Base-by-base conservation (phyloP, 2,888 invertebrate genomes). In the Leuctra nigra region DNA sequence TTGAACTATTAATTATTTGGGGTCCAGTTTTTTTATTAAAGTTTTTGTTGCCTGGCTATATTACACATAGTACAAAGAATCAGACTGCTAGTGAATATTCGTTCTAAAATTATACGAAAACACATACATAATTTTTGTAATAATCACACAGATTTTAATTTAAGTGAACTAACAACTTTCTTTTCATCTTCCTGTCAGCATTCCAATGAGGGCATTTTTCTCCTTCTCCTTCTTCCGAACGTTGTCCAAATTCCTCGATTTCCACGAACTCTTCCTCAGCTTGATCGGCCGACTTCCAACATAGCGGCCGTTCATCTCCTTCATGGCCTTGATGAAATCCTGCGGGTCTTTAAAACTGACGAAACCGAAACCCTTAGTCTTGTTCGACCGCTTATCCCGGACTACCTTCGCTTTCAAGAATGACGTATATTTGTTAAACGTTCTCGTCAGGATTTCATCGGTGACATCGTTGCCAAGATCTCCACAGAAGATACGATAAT, bases 271-370 rank as follows among this genome's bases (percentile, higher is more conserved):
- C 75, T 99, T 99, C 20, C 98, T 77, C 56, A 99, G 75, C 71
- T 99, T 99, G 61, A 99, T 99, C 0, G 99, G 99, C 36, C 99
- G 81, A 68, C 97, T 98, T 58, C 99, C 99, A 0, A 99, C 99
- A 72, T 99, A 99, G 58, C 96, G 88, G 16, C 98, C 99, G 72
- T 99, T 98, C 92, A 99, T 95, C 77, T 99, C 99, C 69, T 97
- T 91, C 90, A 98, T 98, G 7, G 99, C 99, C 66, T 90, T 86
- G 54, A 95, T 95, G 69, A 98, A 99, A 72, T 99, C 99, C 29
- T 90, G 87, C 0, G 97, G 96, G 72, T 98, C 96, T 67, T 91
- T 93, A 72, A 99, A 99, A 68, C 97, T 97, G 62, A 98, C 93
- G 72, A 99, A 99, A 1, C 99, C 99, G 71, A 95, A 99, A 1